Conservation (phyloP, 2,797 vertebrate species). For the Malurus leucopterus region DNA sequence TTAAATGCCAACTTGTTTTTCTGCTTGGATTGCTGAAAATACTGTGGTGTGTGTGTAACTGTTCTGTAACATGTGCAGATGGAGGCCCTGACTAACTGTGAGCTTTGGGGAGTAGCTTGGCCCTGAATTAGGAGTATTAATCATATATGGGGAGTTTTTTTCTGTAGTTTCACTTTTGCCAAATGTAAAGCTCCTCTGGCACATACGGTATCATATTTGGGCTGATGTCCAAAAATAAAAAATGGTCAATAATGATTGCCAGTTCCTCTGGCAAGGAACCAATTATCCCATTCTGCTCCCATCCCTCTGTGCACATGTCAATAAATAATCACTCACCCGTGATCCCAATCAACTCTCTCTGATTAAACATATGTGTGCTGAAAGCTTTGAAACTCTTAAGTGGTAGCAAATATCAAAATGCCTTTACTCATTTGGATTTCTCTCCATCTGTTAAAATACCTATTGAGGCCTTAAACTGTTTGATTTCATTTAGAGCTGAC, state of each 20-base stretch:
- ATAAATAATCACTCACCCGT: constrained; percentile 38
- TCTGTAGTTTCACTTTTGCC: background rate
- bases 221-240: constrained; percentile 1
- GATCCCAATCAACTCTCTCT: background rate
- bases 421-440: background rate
- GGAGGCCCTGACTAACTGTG: constrained; percentile 11
- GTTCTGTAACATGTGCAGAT: background rate
- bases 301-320: constrained; percentile 26
- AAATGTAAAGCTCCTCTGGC: background rate
- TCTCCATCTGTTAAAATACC: constrained; percentile 29
- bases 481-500: background rate
- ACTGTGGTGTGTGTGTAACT: background rate
- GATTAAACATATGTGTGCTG: constrained; percentile 14
- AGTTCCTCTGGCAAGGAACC: constrained; percentile 15
- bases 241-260: background rate
- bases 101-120: background rate
- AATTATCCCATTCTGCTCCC: constrained; percentile 24
- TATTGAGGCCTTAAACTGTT: background rate
- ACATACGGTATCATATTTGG: background rate
- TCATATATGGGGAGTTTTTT: background rate
- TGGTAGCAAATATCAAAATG: background rate
- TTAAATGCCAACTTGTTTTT: constrained; percentile 24
- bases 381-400: background rate
- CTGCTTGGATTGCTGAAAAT: constrained; percentile 19
- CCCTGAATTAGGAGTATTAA: background rate